Percentiles rank a stretch among this genome's conserved stretches.
Conservation (phyloP, 1,140 invertebrate genomes). For the Aphis gossypii region DNA sequence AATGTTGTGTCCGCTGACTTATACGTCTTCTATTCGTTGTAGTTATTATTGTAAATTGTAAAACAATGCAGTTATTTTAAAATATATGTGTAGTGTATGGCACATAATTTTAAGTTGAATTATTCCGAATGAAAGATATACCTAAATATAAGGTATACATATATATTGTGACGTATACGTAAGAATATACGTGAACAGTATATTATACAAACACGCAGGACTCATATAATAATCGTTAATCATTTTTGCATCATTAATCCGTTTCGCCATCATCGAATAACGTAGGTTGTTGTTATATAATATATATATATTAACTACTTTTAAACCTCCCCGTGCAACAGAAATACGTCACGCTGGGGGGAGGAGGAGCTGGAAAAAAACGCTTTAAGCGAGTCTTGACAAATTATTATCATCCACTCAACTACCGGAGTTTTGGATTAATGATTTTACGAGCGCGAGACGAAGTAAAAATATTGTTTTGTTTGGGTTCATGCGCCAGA, state of each 20-base stretch:
- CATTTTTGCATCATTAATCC: constrained; percentile 49
- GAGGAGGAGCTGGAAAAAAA: background rate
- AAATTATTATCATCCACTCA: constrained; percentile 56
- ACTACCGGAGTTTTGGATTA: constrained; percentile 57
- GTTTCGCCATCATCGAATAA: background rate
- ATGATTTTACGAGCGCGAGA: constrained; percentile 44
- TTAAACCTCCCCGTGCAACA: background rate
- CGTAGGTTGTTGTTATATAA: background rate
- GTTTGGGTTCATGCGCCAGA: constrained; percentile 50
- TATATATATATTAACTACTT: background rate
- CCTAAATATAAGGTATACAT: background rate
- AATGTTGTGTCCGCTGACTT: too few relatives aligned
- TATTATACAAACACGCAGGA: background rate
- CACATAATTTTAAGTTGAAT: background rate
- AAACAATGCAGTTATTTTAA: background rate
- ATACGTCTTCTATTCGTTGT: too few relatives aligned
- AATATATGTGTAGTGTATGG: too few relatives aligned
- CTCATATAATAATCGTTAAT: constrained; percentile 37
- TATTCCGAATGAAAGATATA: background rate
- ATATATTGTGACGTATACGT: background rate
- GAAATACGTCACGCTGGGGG: constrained; percentile 48
- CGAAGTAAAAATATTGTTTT: constrained; percentile 46
- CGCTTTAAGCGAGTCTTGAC: constrained; percentile 39
- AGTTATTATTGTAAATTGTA: background rate
- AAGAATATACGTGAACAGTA: background rate